These are phyloP conservation scores for Tragopan temminckii DNA, from an alignment of 2,797 vertebrate genomes.

Conservation along the genomic window DNA sequence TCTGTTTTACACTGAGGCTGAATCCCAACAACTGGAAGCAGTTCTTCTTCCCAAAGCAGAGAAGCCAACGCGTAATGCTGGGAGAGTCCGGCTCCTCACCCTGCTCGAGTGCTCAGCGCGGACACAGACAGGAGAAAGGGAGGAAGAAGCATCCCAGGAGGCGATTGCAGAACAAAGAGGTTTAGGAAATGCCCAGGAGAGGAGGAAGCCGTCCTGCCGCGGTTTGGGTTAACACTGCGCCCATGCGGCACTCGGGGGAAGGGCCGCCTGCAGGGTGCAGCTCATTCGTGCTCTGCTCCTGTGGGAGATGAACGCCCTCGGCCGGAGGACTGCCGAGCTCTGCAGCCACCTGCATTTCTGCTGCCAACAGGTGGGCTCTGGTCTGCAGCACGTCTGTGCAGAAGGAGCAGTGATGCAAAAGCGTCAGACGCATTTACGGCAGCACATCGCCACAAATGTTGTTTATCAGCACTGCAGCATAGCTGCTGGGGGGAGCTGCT, in stretches of 20 bases:
- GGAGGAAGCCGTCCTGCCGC: accelerated
- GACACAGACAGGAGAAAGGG: neutral
- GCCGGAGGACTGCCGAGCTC: accelerated
- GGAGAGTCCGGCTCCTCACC: neutral
- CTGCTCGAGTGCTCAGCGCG: neutral
- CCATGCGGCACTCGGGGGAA: accelerated
- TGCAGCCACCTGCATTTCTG: accelerated
- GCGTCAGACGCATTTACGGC: neutral
- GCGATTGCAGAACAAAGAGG: neutral
- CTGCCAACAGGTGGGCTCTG: neutral
- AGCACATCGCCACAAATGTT: neutral
- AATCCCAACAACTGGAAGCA: neutral
- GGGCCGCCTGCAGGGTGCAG: neutral
- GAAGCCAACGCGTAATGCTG: neutral
- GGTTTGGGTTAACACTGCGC: accelerated
- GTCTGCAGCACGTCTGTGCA: neutral
- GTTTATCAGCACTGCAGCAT: neutral
- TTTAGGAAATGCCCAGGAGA: neutral
- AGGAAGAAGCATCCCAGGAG: neutral
- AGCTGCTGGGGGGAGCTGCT: neutral
- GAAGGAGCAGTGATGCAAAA: neutral
- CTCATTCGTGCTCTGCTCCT: neutral
- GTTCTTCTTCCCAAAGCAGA: neutral
- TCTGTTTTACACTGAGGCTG: neutral
- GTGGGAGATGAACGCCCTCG: accelerated